phyloP scores from a whole-genome alignment of 1,140 invertebrate genomes.

The Mercenaria mercenaria region DNA sequence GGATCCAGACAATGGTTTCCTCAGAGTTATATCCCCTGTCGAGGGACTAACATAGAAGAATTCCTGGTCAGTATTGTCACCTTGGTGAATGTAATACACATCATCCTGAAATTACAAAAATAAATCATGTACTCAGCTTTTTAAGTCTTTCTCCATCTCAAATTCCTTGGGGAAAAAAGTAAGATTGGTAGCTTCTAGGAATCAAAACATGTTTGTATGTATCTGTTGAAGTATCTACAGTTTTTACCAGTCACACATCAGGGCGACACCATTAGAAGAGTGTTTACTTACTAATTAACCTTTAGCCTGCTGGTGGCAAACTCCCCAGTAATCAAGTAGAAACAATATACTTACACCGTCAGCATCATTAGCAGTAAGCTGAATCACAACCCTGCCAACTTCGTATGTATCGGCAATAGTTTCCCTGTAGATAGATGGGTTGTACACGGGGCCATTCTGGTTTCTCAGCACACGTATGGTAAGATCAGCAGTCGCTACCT shows the following conservation, averaged over 20 bases:
- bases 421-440: conserved; percentile 52
- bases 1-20: conserved; percentile 67
- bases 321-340: no score
- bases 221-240: no score
- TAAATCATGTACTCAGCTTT: no score
- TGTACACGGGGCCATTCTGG: conserved; percentile 55
- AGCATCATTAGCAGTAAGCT: conserved; percentile 72
- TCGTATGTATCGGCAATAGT: conserved; percentile 73
- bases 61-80: conserved; percentile 49
- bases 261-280: no score
- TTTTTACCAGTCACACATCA: no score
- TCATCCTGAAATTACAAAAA: conserved; percentile 69
- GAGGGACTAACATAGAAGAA: conserved; percentile 78
- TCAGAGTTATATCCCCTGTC: conserved; percentile 74
- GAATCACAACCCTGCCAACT: conserved; percentile 68
- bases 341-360: conserved; percentile 77
- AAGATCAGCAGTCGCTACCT: neutral
- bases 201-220: no score
- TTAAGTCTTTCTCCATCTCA: no score
- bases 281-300: no score
- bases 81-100: conserved; percentile 66
- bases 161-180: no score
- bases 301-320: no score
- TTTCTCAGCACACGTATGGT: conserved; percentile 54
- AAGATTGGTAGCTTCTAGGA: no score